These are phyloP conservation scores for Catharus fuscescens DNA, from an alignment of 2,113 vertebrate genomes.

Conservation along the genomic window DNA sequence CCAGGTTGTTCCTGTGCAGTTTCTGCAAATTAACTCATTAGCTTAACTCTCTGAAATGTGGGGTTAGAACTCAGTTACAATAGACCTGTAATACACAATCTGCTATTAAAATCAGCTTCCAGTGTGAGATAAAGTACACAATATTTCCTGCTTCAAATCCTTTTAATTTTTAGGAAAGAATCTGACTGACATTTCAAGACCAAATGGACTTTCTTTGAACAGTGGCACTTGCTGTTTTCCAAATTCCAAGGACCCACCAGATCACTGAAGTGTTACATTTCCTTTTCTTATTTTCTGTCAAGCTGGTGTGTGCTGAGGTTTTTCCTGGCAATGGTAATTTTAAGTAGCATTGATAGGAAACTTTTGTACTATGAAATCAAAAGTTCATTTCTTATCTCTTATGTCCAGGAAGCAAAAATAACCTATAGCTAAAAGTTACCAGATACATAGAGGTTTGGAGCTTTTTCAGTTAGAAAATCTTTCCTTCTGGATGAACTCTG, in stretches of 20 bases:
- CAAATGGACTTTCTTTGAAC: not conserved
- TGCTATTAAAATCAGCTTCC: not conserved
- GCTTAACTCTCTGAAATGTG: not conserved
- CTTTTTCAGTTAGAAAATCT: not conserved
- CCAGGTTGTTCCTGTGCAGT: not conserved
- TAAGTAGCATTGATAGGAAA: not conserved
- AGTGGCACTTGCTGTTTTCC: not conserved
- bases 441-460: not conserved
- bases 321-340: not conserved
- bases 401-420: not conserved
- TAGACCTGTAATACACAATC: not conserved
- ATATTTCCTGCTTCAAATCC: not conserved
- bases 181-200: not conserved
- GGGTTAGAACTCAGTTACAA: not conserved
- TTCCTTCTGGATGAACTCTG: not conserved
- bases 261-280: not conserved
- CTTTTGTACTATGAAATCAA: not conserved
- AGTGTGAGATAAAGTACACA: not conserved
- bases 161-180: not conserved
- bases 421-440: not conserved
- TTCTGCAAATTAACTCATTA: not conserved
- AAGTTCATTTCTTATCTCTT: not conserved
- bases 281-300: not conserved
- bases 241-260: not conserved
- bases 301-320: not conserved